Evolutionary conservation across 2,888 invertebrate species (phyloP).

Genomic region (Nomada flava): DNA sequence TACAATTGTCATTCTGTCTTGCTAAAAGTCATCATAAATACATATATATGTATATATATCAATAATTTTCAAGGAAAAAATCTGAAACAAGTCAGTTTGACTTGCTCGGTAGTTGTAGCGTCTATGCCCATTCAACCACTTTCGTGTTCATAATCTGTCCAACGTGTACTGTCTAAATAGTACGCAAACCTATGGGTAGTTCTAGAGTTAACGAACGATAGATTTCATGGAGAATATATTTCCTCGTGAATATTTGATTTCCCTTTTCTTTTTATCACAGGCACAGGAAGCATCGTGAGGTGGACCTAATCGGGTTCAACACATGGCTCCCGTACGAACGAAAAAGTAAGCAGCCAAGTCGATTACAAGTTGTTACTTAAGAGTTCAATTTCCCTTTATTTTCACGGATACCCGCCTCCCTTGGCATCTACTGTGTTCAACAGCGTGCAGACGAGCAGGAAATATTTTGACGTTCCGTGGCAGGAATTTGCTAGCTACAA

Average conservation of each 20-base stretch:
- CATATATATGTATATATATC: no score
- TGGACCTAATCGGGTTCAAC: constrained; percentile 37
- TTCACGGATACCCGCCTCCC: background rate
- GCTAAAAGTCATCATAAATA: no score
- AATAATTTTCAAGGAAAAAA: no score
- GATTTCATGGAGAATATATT: background rate
- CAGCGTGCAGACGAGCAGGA: background rate
- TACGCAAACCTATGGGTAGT: no score
- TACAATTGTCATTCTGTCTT: no score
- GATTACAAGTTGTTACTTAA: background rate
- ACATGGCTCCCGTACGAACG: constrained; percentile 68
- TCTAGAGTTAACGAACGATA: background rate
- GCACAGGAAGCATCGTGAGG: constrained; percentile 58
- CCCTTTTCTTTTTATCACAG: constrained; percentile 50
- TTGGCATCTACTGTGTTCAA: background rate
- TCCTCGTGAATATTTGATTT: background rate
- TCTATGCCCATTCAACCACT: no score
- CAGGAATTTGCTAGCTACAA: background rate
- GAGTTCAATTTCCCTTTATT: background rate
- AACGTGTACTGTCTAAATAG: no score
- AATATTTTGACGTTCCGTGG: constrained; percentile 9
- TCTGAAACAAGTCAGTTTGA: no score
- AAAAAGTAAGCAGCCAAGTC: constrained; percentile 38
- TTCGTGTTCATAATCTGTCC: no score
- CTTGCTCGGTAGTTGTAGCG: no score